Conservation (phyloP, 2,797 vertebrate genomes). For the Thamnophis elegans region DNA sequence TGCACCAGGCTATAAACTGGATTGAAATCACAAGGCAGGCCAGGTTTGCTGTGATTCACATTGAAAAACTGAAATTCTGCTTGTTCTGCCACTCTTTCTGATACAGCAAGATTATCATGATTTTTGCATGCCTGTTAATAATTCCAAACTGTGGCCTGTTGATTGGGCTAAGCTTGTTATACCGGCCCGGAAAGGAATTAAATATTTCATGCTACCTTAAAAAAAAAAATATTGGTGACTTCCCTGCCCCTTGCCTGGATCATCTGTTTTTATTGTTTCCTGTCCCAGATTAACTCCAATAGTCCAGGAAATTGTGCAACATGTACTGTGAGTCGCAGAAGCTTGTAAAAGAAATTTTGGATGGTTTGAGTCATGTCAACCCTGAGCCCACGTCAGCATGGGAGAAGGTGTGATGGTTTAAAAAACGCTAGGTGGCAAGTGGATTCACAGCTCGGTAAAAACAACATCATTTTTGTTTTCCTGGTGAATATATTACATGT, state of each 20-base stretch:
- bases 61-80: background rate
- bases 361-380: background rate
- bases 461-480: background rate
- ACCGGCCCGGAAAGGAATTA: background rate
- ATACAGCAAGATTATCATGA: background rate
- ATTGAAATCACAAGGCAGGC: background rate
- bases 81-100: background rate
- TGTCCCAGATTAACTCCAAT: background rate
- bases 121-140: background rate
- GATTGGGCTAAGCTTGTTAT: too few relatives aligned
- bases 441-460: background rate
- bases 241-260: background rate
- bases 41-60: background rate
- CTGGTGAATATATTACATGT: background rate
- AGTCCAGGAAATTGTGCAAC: background rate
- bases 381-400: background rate
- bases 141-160: background rate
- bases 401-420: background rate
- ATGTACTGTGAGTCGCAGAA: background rate
- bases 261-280: background rate
- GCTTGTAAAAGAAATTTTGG: background rate
- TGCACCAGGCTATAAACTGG: background rate
- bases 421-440: background rate
- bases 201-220: background rate
- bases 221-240: too few relatives aligned